These are phyloP conservation scores for Trissolcus brochymenae DNA, from an alignment of 2,888 invertebrate genomes.

Conservation along the genomic window DNA sequence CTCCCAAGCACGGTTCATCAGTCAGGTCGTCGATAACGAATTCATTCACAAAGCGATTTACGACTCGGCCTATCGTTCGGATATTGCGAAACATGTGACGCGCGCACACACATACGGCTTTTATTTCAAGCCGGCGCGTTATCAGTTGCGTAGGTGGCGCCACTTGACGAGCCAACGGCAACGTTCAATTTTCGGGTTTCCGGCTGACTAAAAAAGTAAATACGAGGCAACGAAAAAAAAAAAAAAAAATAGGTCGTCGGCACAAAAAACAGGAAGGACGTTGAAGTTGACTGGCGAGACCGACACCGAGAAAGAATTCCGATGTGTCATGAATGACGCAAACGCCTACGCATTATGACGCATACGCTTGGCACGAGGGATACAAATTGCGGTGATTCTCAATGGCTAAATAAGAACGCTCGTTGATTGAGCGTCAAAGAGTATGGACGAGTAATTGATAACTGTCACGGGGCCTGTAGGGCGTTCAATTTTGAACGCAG, in stretches of 20 bases:
- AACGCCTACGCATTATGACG: slow-evolving; percentile 64
- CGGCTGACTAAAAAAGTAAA: slow-evolving; percentile 6
- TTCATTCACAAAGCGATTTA: slow-evolving; percentile 56
- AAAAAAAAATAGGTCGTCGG: slow-evolving; percentile 29
- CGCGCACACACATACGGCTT: background rate
- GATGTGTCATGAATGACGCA: slow-evolving; percentile 63
- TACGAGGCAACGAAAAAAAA: too few species aligned
- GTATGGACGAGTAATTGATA: background rate
- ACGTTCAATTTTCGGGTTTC: too few species aligned
- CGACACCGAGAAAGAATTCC: slow-evolving; percentile 51
- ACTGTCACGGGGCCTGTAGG: background rate
- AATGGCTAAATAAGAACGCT: slow-evolving; percentile 39
- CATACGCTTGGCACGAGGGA: slow-evolving; percentile 41
- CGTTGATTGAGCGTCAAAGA: slow-evolving; percentile 4
- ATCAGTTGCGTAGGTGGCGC: slow-evolving; percentile 11
- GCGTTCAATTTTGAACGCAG: too few species aligned
- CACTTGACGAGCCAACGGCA: slow-evolving; percentile 5
- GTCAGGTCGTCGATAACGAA: slow-evolving; percentile 49
- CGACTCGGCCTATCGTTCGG: slow-evolving; percentile 34
- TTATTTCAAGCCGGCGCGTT: too few species aligned
- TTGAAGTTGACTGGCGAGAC: slow-evolving; percentile 31
- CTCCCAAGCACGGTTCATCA: slow-evolving; percentile 45
- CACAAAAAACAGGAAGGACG: slow-evolving; percentile 30
- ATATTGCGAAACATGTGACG: slow-evolving; percentile 29
- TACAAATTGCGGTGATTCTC: slow-evolving; percentile 43